Conservation (phyloP, 1,140 invertebrate genomes). For the Drosophila tropicalis region DNA sequence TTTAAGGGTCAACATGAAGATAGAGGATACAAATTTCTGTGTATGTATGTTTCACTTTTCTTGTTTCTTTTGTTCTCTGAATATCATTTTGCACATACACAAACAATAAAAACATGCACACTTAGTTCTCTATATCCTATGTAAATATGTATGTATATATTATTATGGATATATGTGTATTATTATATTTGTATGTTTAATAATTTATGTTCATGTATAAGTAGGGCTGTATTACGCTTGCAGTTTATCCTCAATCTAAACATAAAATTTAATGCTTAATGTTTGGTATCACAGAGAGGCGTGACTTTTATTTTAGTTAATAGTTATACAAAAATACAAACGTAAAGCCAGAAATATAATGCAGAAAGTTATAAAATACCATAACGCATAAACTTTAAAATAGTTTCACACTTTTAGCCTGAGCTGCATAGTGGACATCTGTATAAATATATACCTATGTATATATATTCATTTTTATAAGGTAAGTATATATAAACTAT, state of each 20-base stretch:
- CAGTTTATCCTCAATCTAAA: conserved; percentile 72
- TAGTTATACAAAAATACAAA: conserved; percentile 61
- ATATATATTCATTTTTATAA: not conserved
- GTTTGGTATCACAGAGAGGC: conserved; percentile 83
- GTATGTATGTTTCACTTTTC: not conserved
- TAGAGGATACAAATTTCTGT: conserved; percentile 13
- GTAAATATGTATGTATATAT: conserved; percentile 28
- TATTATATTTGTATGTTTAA: not conserved
- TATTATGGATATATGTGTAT: conserved; percentile 35
- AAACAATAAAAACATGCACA: conserved; percentile 78
- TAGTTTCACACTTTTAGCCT: conserved; percentile 64
- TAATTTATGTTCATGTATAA: conserved; percentile 36
- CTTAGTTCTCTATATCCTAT: conserved; percentile 61
- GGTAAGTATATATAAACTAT: conserved; percentile 2
- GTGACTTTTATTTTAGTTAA: conserved; percentile 73
- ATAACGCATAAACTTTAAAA: conserved; percentile 36
- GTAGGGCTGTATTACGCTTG: conserved; percentile 53
- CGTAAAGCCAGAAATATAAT: conserved; percentile 50
- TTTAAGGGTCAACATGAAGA: conserved; percentile 39
- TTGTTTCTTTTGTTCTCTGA: conserved; percentile 37
- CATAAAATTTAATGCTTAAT: conserved; percentile 82
- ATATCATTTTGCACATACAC: conserved; percentile 65
- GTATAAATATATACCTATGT: conserved; percentile 49
- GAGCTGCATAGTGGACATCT: conserved; percentile 48
- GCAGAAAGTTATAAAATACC: conserved; percentile 77